phyloP scores from a whole-genome alignment of 2,113 vertebrate genomes.

The Otis tarda region DNA sequence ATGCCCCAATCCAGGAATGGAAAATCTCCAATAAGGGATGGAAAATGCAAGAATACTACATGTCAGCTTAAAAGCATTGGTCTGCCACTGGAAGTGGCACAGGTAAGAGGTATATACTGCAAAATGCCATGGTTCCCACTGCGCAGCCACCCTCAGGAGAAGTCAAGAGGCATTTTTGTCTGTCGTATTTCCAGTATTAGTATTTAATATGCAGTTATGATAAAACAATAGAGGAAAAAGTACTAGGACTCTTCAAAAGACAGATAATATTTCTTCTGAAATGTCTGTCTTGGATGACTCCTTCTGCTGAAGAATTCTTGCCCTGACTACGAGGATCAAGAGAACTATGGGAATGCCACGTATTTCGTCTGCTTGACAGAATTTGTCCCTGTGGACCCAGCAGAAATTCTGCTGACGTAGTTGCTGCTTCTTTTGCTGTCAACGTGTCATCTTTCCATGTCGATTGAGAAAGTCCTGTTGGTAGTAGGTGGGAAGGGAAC shows the following conservation, averaged over 20 bases:
- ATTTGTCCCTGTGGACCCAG: not conserved
- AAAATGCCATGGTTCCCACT: not conserved
- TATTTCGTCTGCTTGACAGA: not conserved
- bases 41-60: not conserved
- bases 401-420: not conserved
- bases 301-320: not conserved
- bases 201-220: not conserved
- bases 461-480: not conserved
- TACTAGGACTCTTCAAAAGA: not conserved
- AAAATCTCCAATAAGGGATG: not conserved
- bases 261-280: not conserved
- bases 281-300: not conserved
- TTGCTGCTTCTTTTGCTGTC: not conserved
- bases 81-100: not conserved
- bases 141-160: not conserved
- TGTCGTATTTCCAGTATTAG: not conserved
- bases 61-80: not conserved
- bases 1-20: fast-evolving
- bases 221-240: not conserved
- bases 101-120: not conserved
- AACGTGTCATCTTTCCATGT: not conserved
- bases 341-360: not conserved
- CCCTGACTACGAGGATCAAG: not conserved
- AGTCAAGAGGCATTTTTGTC: not conserved
- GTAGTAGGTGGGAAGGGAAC: not conserved